A percentile compares a stretch with the other conserved stretches of the same genome.
phyloP scores from a whole-genome alignment of 1,140 invertebrate genomes.

The Piezodorus guildinii region DNA sequence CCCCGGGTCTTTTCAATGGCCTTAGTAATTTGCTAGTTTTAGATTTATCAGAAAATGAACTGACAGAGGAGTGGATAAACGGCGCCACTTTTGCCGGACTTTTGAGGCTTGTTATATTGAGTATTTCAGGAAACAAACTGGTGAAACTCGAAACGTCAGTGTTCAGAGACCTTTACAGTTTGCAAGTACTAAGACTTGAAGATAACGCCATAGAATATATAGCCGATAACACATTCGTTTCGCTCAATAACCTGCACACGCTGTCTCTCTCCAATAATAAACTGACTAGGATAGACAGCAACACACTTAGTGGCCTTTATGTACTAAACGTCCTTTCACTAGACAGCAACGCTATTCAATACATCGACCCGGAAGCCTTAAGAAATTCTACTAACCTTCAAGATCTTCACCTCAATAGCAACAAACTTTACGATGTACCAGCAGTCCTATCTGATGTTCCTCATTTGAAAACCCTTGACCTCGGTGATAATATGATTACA shows the following conservation, averaged over 20 bases:
- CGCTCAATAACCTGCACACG: slow-evolving; percentile 69
- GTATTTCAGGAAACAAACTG: slow-evolving; percentile 70
- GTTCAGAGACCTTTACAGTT: slow-evolving; percentile 65
- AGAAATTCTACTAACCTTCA: slow-evolving; percentile 72
- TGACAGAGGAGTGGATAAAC: slow-evolving; percentile 78
- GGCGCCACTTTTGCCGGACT: slow-evolving; percentile 73
- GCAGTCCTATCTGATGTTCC: slow-evolving; percentile 67
- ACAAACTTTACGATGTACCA: slow-evolving; percentile 72
- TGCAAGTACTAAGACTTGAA: slow-evolving; percentile 70
- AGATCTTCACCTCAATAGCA: slow-evolving; percentile 80
- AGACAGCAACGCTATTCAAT: slow-evolving; percentile 70
- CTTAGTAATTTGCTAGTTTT: slow-evolving; percentile 67
- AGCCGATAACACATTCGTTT: slow-evolving; percentile 68
- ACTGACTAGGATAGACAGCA: slow-evolving; percentile 60
- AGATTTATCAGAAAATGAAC: slow-evolving; percentile 73
- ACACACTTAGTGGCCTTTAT: slow-evolving; percentile 64
- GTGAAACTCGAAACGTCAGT: slow-evolving; percentile 63
- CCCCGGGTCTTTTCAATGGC: slow-evolving; percentile 72
- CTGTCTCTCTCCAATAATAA: slow-evolving; percentile 77
- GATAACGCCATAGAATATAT: slow-evolving; percentile 72
- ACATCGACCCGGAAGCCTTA: slow-evolving; percentile 65
- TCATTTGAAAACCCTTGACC: slow-evolving; percentile 70
- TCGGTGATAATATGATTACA: slow-evolving; percentile 78
- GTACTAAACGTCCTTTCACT: slow-evolving; percentile 65
- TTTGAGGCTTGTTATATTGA: slow-evolving; percentile 63